Evolutionary conservation across 1,140 invertebrate genomes (phyloP), one percentile per base, ranked within the genome.

Genomic region (Drosophila lowei): DNA sequence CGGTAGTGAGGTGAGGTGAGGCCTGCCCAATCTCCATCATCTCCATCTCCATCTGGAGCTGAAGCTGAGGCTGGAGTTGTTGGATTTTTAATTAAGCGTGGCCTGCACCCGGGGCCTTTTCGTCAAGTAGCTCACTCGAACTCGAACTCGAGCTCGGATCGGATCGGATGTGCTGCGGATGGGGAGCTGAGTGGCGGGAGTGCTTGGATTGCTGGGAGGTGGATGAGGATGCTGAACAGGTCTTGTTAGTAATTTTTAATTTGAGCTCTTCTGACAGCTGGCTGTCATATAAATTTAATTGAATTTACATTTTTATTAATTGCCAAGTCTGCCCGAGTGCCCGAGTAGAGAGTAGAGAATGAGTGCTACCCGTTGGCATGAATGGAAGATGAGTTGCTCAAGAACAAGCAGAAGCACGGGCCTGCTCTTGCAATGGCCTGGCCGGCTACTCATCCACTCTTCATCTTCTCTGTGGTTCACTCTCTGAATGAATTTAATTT

Each of bases 291-390:
- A 90, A 90, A 90, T 90, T 90, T 90, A 90, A 90, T 90, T 90
- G 89, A 90, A 90, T 90, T 90, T 90, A 90, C 89, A 90, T 90
- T 90, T 90, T 90, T 90, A 90, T 90, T 90, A 90, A 90, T 88
- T 88, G 83, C 78, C 75, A 60, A 63, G 74, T 30, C 47, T 21
- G 48, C 13, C 23, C 23, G 23, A 25, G 23, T 25, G 4, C 61
- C 61, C 38, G 64, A 13, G 55, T 9, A 13, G 16, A 16, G 60
- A 16, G 28, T 43, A 28, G 18, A n/a, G 15, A 48, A 41, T 42
- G 28, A 54, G 67, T 68, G 65, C 76, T 71, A 79, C 55, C 57
- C 76, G 76, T 78, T 78, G 67, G 76, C 77, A 79, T 78, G 59
- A 78, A 63, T 58, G 74, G 68, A 56, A 81, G 79, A 81, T 81